Conservation (phyloP, 2,113 vertebrate species). For the Apodemus sylvaticus region DNA sequence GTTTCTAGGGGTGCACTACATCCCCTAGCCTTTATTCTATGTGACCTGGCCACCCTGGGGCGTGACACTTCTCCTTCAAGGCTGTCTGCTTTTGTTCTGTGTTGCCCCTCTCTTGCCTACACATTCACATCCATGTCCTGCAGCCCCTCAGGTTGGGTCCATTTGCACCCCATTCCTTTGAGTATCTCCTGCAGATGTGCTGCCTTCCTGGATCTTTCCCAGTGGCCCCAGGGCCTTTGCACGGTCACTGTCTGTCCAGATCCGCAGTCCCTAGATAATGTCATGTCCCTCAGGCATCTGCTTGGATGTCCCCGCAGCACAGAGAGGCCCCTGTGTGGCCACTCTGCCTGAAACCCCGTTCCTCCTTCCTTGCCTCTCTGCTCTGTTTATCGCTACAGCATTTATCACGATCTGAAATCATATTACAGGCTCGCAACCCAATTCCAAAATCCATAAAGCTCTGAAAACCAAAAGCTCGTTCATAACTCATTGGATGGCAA, state of each 20-base stretch:
- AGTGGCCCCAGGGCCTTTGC: slow-evolving; percentile 44
- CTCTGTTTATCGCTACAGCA: background rate
- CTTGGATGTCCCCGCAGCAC: background rate
- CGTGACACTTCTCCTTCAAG: background rate
- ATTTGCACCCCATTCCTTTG: background rate
- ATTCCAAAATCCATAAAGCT: slow-evolving; percentile 69
- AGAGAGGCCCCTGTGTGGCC: background rate
- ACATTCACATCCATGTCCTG: rapidly evolving
- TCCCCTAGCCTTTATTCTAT: background rate
- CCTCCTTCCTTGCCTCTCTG: background rate
- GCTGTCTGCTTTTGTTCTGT: background rate
- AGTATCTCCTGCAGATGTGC: rapidly evolving
- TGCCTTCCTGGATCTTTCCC: background rate
- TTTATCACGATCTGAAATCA: slow-evolving; percentile 59
- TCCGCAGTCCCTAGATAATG: rapidly evolving
- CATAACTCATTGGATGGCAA: slow-evolving; percentile 72
- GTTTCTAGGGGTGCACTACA: background rate
- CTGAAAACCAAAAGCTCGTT: slow-evolving; percentile 63
- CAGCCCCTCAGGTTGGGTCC: too few relatives aligned
- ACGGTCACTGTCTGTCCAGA: background rate
- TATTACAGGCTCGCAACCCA: slow-evolving; percentile 49
- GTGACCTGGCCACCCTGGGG: background rate
- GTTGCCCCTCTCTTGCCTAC: rapidly evolving
- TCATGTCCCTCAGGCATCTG: background rate
- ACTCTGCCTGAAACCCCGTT: background rate